A percentile compares a stretch with the other conserved stretches of the same genome.
Conservation (phyloP, 2,113 vertebrate species). For the Cyprinodon brontotheroides region DNA sequence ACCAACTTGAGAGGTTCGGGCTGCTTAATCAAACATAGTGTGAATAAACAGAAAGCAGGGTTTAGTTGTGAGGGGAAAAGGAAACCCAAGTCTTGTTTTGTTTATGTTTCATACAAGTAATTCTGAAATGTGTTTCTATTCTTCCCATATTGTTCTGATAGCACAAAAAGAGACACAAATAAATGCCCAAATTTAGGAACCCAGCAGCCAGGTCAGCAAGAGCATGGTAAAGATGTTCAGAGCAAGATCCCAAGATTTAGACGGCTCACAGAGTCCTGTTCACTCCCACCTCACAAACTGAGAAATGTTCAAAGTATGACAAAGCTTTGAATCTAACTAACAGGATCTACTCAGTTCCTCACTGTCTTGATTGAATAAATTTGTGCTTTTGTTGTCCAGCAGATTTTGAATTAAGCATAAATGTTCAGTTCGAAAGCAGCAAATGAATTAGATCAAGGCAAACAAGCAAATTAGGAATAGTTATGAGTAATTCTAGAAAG, state of each 20-base stretch:
- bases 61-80: neutral
- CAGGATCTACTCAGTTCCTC: neutral
- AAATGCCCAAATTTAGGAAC: too few species aligned
- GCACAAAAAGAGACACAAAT: too few species aligned
- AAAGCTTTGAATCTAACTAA: neutral
- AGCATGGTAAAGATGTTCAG: too few species aligned
- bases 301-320: too few species aligned
- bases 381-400: neutral
- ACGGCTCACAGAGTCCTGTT: too few species aligned
- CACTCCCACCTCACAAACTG: too few species aligned
- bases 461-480: too few species aligned
- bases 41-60: neutral
- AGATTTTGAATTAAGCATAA: neutral
- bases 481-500: too few species aligned
- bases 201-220: too few species aligned
- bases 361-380: neutral
- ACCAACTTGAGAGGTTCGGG: constrained; percentile 32
- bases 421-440: neutral
- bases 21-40: constrained; percentile 40
- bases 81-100: neutral
- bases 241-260: too few species aligned
- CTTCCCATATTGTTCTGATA: neutral
- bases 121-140: neutral
- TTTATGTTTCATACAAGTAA: neutral
- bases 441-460: neutral